These are phyloP conservation scores for Macquaria australasica DNA, from an alignment of 2,113 vertebrate genomes.

Conservation along the genomic window DNA sequence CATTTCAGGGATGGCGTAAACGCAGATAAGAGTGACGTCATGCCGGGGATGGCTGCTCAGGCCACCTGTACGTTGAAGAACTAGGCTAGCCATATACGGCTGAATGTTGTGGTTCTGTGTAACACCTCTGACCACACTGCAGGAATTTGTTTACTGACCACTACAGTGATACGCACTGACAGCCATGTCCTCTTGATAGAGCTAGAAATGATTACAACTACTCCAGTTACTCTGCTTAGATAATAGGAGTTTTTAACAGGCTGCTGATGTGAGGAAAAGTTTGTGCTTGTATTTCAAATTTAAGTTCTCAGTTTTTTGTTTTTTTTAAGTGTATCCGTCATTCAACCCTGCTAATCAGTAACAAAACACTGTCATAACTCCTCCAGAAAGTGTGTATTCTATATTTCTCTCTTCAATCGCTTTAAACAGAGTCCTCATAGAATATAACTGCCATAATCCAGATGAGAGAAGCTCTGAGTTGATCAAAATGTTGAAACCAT, in stretches of 20 bases:
- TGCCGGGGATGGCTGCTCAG: neutral
- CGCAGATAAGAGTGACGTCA: constrained; percentile 57
- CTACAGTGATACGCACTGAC: constrained; percentile 1
- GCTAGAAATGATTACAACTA: neutral
- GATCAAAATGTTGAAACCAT: constrained; percentile 2
- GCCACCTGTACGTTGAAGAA: constrained; percentile 62
- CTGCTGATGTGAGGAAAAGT: neutral
- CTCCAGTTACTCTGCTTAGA: neutral
- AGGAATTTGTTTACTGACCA: constrained; percentile 62
- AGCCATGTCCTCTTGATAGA: constrained; percentile 15
- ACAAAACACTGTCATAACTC: neutral
- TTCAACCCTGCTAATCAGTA: neutral
- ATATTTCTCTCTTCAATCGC: too few relatives aligned
- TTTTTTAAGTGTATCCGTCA: neutral
- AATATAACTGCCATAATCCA: neutral
- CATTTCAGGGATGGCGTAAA: constrained; percentile 40
- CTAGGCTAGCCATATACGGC: constrained; percentile 59
- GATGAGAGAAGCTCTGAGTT: constrained; percentile 2
- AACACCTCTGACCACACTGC: constrained; percentile 45
- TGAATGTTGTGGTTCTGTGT: constrained; percentile 30
- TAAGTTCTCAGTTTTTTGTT: neutral
- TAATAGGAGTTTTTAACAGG: neutral
- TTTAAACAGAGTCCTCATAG: neutral
- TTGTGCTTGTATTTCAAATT: neutral
- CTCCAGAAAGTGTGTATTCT: too few relatives aligned